Base-by-base conservation (phyloP, 2,113 vertebrate genomes). In the Pedionomus torquatus region DNA sequence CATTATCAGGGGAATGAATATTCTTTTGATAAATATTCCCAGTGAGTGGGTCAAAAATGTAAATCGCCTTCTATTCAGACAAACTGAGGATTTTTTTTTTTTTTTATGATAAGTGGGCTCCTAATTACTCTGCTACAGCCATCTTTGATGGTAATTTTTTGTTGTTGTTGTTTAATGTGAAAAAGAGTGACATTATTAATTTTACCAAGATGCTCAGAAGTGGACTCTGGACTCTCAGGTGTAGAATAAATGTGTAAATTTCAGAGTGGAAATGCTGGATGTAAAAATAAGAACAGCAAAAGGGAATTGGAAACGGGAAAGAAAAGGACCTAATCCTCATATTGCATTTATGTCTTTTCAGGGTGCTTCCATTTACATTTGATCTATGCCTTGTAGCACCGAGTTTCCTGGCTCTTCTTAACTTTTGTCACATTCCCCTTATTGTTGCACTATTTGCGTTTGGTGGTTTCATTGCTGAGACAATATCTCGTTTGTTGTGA, bases 401-500 rank as follows among this genome's bases (percentile, higher is more conserved):
- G 33, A 94, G 85, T 92, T 96, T 93, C 81, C 90, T 89, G 94
- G 39, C 64, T 95, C 82, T 75, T 80, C 78, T 82, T 68, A 92
- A 72, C 85, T 93, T 94, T 63, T 87, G 90, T 85, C 95, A 83
- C 78, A 91, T 41, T 43, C 90, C 93, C n/a, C 2, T 95, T 93
- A 71, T 87, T 95, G 89, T 91, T 91, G 81, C 54, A 24, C 48
- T 97, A 68, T 92, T 97, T 89, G 83, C 92, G 95, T 81, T 93
- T 80, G 74, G 90, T 94, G 57, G 16, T 96, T 93, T 44, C 63
- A 23, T 44, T 44, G 63, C 63, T 44, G 41, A 97, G 97, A 97
- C 94, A 97, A 97, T 95, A 97, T 96, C 95, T 91, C 43, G 80
- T 97, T 97, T 97, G 95, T 97, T 98, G 95, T 97, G 95, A 97